Base-by-base conservation (phyloP, 1,140 invertebrate species). In the Brevipalpus yothersi region DNA sequence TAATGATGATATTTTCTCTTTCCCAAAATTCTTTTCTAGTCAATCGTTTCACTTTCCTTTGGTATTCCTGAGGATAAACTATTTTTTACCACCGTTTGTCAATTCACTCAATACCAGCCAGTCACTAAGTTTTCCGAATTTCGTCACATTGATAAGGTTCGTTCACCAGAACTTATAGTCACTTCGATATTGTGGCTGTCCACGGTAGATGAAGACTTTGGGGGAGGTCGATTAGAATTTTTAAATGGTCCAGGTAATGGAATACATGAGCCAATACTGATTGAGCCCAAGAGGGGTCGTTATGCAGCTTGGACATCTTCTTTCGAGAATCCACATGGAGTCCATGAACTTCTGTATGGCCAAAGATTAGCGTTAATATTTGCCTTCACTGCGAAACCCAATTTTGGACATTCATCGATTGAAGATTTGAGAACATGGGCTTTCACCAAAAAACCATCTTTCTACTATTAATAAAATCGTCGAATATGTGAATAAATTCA, bases 171-270 rank as follows among this genome's bases (percentile, higher is more conserved):
- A 12, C 15, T 57, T 15, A 31, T 57, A 42, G 56, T 57, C 19
- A 57, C 56, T 39, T 57, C 56, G 9, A 57, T 57, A 19, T 31
- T 57, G 19, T 57, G 56, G 56, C 23, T 57, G 7, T 57, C 56
- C 41, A 57, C 56, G 9, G 56, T 57, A 21, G 56, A 57, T 21
- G n/a, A n/a, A n/a, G 40, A 57, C 19, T 57, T 57, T 12, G 15
- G 19, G 1, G 56, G 56, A 42, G 56, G 56, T 41, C 40, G 56
- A 57, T 23, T 31, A 19, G 56, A 57, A 21, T 57, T 57, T 57
- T 39, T 57, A 3, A 57, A 19, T 43, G 56, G 56, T 11, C 49
- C 49, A 10, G 56, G 56, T 42, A 12, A 19, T 15, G 56, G 43
- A 19, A 10, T 5, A 19, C 39, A 31, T 31, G 39, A 31, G 15